Conservation (phyloP, 2,797 vertebrate genomes). For the Malacoctenus gilli region DNA sequence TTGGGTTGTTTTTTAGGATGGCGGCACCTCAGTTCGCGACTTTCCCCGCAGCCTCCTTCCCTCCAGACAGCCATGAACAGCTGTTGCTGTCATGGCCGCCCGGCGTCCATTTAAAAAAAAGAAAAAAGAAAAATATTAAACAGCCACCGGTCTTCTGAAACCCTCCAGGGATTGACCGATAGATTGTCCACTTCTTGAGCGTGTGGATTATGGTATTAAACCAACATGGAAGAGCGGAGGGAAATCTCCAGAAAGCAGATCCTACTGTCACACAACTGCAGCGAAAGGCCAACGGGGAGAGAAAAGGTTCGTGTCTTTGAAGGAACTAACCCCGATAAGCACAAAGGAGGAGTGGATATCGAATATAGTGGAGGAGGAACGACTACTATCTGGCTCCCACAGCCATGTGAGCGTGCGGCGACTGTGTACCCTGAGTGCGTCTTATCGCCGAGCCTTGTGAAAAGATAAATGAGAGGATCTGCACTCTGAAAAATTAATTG, state of each 20-base stretch:
- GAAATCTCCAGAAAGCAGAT: constrained; percentile 46
- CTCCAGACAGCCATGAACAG: constrained; percentile 47
- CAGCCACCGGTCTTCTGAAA: constrained; percentile 52
- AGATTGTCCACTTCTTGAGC: constrained; percentile 46
- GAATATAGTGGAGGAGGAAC: constrained; percentile 27
- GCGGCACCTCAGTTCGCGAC: constrained; percentile 22
- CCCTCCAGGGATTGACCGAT: constrained; percentile 43
- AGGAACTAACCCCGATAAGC: constrained; percentile 37
- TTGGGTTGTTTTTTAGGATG: background rate
- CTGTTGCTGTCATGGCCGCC: constrained; percentile 41
- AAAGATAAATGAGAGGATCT: constrained; percentile 71
- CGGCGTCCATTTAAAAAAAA: constrained; percentile 25
- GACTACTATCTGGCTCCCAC: constrained; percentile 40
- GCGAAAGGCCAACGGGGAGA: constrained; percentile 31
- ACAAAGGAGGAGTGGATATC: constrained; percentile 11
- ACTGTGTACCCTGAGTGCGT: constrained; percentile 26
- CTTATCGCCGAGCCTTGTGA: constrained; percentile 56
- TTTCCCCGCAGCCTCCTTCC: constrained; percentile 36
- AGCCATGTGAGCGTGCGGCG: constrained; percentile 44
- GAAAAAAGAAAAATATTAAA: no score
- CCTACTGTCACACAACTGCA: constrained; percentile 37
- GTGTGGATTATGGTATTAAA: constrained; percentile 53
- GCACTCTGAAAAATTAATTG: constrained; percentile 74
- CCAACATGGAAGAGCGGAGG: constrained; percentile 27
- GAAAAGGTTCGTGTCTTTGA: constrained; percentile 50